These are phyloP conservation scores for Seriola dumerili DNA, from an alignment of 2,113 vertebrate species.

Conservation along the genomic window DNA sequence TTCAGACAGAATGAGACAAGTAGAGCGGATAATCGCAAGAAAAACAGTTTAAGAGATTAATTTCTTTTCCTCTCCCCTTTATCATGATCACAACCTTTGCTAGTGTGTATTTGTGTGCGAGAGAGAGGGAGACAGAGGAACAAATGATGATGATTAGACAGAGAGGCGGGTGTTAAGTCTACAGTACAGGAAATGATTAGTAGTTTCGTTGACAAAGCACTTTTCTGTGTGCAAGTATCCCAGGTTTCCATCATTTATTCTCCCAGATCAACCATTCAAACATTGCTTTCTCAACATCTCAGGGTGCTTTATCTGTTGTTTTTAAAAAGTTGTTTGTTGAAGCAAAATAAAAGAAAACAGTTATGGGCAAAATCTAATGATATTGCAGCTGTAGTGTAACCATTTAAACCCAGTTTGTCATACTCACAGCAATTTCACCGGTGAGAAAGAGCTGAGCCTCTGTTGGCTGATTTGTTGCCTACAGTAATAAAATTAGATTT, in stretches of 20 bases:
- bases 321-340: conserved; percentile 52
- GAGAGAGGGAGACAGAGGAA: conserved; percentile 8
- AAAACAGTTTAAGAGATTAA: conserved; percentile 68
- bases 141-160: conserved; percentile 38
- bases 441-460: conserved; percentile 57
- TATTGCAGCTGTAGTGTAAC: conserved; percentile 42
- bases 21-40: conserved; percentile 61
- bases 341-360: conserved; percentile 42
- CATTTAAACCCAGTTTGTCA: conserved; percentile 71
- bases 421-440: conserved; percentile 54
- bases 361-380: conserved; percentile 57
- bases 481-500: conserved; percentile 77
- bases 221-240: conserved; percentile 46
- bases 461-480: conserved; percentile 69
- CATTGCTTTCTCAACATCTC: conserved; percentile 52
- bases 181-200: conserved; percentile 45
- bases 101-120: background rate
- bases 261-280: conserved; percentile 52
- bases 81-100: conserved; percentile 51
- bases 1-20: conserved; percentile 63
- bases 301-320: conserved; percentile 55
- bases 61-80: conserved; percentile 32
- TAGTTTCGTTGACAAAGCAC: conserved; percentile 61
- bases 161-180: conserved; percentile 22
- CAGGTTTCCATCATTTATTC: conserved; percentile 45